These are phyloP conservation scores for Gulo gulo DNA, from an alignment of 2,113 vertebrate genomes.

Conservation along the genomic window DNA sequence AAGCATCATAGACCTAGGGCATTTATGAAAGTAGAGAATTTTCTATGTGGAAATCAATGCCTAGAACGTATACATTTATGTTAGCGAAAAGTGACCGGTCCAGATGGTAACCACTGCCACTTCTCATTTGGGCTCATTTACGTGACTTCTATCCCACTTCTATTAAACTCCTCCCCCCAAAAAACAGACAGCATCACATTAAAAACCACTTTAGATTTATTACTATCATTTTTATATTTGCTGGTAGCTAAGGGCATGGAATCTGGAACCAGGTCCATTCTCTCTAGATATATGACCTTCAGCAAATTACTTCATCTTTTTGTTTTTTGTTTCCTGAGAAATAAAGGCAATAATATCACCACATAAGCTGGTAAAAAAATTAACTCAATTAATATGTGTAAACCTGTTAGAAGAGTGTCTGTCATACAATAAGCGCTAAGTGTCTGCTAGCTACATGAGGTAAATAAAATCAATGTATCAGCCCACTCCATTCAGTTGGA, in stretches of 20 bases:
- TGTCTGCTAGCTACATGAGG: not conserved
- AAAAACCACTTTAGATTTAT: not conserved
- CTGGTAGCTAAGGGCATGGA: not conserved
- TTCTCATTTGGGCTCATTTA: not conserved
- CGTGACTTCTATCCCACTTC: not conserved
- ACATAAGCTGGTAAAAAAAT: not conserved
- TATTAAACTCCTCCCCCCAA: not conserved
- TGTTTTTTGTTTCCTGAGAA: not conserved
- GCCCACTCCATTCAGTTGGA: not conserved
- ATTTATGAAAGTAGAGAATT: not conserved
- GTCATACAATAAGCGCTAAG: not conserved
- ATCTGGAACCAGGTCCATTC: not conserved
- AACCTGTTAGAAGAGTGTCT: not conserved
- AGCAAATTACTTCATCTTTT: not conserved
- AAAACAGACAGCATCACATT: not conserved
- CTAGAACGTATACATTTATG: not conserved
- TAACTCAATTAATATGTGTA: not conserved
- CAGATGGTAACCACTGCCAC: not conserved
- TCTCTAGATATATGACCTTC: not conserved
- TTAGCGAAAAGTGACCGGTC: not conserved
- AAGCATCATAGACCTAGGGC: not conserved
- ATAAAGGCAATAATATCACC: not conserved
- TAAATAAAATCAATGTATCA: not conserved
- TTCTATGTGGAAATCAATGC: not conserved
- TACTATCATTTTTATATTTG: not conserved